Conservation (phyloP, 2,888 invertebrate species). For the Achlya flavicornis region DNA sequence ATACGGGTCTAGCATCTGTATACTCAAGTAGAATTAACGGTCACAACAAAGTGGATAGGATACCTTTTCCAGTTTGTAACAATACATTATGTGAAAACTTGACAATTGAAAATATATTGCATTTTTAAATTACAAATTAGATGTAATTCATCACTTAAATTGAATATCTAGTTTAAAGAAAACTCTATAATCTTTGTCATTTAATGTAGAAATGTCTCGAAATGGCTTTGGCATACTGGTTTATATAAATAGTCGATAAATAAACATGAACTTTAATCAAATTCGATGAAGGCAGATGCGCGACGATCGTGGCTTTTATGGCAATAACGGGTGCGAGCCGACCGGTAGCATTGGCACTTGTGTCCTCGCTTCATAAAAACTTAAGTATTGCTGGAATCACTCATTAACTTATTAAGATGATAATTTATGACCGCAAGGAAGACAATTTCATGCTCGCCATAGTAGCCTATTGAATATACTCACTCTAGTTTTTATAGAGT, state of each 20-base stretch:
- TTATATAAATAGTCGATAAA: constrained; percentile 73
- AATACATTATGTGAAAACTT: too few species aligned
- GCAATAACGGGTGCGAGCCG: constrained; percentile 68
- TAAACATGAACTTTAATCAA: constrained; percentile 82
- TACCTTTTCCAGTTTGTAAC: too few species aligned
- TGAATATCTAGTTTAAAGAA: not conserved
- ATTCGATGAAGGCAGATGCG: constrained; percentile 81
- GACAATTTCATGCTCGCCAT: constrained; percentile 71
- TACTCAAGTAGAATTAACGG: not conserved
- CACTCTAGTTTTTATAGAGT: constrained; percentile 41
- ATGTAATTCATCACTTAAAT: not conserved
- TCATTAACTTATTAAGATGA: constrained; percentile 82
- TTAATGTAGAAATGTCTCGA: constrained; percentile 37
- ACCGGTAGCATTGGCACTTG: constrained; percentile 65
- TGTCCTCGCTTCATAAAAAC: constrained; percentile 63
- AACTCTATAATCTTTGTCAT: constrained; percentile 10
- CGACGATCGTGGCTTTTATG: constrained; percentile 64
- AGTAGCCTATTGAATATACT: constrained; percentile 44
- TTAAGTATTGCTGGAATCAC: constrained; percentile 74
- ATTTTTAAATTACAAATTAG: too few species aligned
- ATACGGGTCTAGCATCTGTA: too few species aligned
- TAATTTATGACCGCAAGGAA: constrained; percentile 74
- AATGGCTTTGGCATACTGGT: constrained; percentile 52
- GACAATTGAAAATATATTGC: too few species aligned
- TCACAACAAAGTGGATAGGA: too few species aligned